Base-by-base conservation (phyloP, 1,140 invertebrate species). In the Psix sp. region DNA sequence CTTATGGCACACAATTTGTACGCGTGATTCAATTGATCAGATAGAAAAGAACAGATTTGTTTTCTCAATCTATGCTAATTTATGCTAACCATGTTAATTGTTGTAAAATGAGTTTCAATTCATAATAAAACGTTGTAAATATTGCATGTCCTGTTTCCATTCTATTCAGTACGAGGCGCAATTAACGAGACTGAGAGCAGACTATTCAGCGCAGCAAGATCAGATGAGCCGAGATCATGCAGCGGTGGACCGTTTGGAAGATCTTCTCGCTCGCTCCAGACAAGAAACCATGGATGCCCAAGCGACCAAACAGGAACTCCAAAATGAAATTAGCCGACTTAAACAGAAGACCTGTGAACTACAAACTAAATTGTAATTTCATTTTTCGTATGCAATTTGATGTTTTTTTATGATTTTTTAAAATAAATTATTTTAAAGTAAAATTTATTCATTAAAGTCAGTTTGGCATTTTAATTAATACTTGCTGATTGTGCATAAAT, bases 251-350 rank as follows among this genome's bases (percentile, higher is more conserved):
- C 81, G 83, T n/a, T 74, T 90, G 29, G 88, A 91, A 74, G 85
- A 80, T 31, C 62, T 90, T 2, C 68, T 90, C 3, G 82, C 85
- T 26, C 84, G 88, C 49, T 81, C 87, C 0, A 84, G 89, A 48
- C 84, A 88, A 36, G 89, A 90, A 57, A 82, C 87, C 0, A 85
- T 89, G n/a, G 84, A 87, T 11, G 82, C 82, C 9, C 86, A 87
- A 40, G 38, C 88, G 0, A 68, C 78, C 0, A 89, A 89, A 77
- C 86, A 89, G 31, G 88, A 90, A 59, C 67, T 90, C 0, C 82
- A 89, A 45, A 81, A 79, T n/a, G 88, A 90, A 71, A 79, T 90
- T 13, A 63, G 77, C 3, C 81, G 79, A 40, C 57, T 89, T 3
- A 88, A 88, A 35, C 73, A 82, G 15, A 87, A 87, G 59, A 78